phyloP scores from a whole-genome alignment of 1,140 invertebrate genomes.

The Sycobia sp. region DNA sequence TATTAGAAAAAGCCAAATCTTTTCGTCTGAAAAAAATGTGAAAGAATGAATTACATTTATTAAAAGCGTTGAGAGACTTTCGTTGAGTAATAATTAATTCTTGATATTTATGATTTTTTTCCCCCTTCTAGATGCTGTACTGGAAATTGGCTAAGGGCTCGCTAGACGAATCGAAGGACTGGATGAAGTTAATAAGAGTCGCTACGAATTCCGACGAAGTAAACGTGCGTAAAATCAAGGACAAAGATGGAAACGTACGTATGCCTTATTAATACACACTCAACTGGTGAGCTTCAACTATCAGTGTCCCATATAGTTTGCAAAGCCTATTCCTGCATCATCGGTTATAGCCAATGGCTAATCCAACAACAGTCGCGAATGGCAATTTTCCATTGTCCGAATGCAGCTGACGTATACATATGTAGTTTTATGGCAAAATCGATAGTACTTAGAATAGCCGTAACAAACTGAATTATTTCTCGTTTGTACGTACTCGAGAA shows the following conservation, averaged over 20 bases:
- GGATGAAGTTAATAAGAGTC: slow-evolving; percentile 79
- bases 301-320: not conserved
- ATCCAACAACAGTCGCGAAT: not conserved
- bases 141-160: slow-evolving; percentile 42
- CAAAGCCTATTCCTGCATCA: not conserved
- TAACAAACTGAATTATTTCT: not conserved
- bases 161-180: slow-evolving; percentile 79
- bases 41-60: too few relatives aligned
- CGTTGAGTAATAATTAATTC: too few relatives aligned
- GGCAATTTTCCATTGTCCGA: too few relatives aligned
- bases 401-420: not conserved
- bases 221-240: slow-evolving; percentile 61
- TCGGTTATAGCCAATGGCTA: too few relatives aligned
- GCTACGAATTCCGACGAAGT: slow-evolving; percentile 70
- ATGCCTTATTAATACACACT: not conserved
- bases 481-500: not conserved
- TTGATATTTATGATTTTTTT: too few relatives aligned
- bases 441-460: not conserved
- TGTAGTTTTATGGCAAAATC: not conserved
- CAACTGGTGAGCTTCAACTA: too few relatives aligned
- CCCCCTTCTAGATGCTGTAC: slow-evolving; percentile 68
- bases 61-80: too few relatives aligned
- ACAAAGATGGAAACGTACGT: slow-evolving; percentile 31
- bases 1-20: too few relatives aligned
- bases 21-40: too few relatives aligned